Evolutionary conservation across 2,888 invertebrate genomes (phyloP).

Genomic region (Cerceris ruficornis): DNA sequence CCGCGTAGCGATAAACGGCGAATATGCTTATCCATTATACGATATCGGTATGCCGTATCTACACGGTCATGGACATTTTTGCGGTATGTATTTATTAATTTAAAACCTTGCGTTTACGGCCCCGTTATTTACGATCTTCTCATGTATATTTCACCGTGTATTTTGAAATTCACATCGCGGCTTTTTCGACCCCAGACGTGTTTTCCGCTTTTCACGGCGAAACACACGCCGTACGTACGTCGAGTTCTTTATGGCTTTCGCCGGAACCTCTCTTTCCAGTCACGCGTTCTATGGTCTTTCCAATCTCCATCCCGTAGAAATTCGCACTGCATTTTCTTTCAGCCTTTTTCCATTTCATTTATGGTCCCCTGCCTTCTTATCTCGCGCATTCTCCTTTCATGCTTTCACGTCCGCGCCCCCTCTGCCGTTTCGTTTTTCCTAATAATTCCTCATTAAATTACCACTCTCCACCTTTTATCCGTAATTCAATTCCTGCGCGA

Average conservation of each 20-base stretch:
- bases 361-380: constrained; percentile 27
- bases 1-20: background rate
- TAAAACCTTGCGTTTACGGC: constrained; percentile 37
- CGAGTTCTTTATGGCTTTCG: constrained; percentile 58
- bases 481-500: no score
- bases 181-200: constrained; percentile 20
- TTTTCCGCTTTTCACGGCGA: constrained; percentile 25
- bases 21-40: background rate
- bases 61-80: constrained; percentile 1
- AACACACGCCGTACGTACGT: constrained; percentile 37
- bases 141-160: constrained; percentile 39
- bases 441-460: constrained; percentile 3
- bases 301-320: constrained; percentile 42
- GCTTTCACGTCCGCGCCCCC: background rate
- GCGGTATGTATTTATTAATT: constrained; percentile 39
- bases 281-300: constrained; percentile 31
- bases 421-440: constrained; percentile 12
- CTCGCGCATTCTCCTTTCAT: background rate
- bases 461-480: no score
- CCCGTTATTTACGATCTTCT: constrained; percentile 34
- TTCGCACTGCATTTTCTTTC: constrained; percentile 37
- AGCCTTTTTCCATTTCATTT: constrained; percentile 41
- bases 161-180: constrained; percentile 42
- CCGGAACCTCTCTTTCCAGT: constrained; percentile 14
- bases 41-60: background rate